Percentiles rank a stretch among this genome's conserved stretches.
phyloP scores from a whole-genome alignment of 2,888 invertebrate species.

The Meliscaeva auricollis region DNA sequence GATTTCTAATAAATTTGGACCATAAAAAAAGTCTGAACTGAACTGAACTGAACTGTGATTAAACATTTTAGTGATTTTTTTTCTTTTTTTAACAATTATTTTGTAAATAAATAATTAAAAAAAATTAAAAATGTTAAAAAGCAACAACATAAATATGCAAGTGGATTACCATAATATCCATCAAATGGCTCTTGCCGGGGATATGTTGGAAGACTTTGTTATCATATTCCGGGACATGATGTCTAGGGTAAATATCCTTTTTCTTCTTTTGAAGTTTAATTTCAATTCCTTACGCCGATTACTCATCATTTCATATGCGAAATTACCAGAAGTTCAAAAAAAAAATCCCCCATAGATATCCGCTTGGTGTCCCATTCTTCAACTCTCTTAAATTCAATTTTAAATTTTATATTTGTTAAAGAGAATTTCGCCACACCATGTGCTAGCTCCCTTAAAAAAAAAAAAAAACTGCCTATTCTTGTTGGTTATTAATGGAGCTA shows the following conservation, averaged over 20 bases:
- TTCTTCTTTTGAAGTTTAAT: background rate
- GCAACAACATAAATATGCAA: conserved; percentile 85
- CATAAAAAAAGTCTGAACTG: conserved; percentile 31
- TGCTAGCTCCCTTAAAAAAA: conserved; percentile 45
- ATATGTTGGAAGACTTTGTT: conserved; percentile 90
- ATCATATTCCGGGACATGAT: conserved; percentile 88
- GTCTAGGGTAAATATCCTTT: conserved; percentile 86
- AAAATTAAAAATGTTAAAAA: conserved; percentile 81
- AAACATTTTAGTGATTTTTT: conserved; percentile 64
- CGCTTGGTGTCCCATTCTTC: background rate
- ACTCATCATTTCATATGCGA: background rate
- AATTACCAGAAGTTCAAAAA: background rate
- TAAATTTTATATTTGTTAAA: conserved; percentile 1
- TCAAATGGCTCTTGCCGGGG: conserved; percentile 87
- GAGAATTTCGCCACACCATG: conserved; percentile 40
- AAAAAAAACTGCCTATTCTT: conserved; percentile 6
- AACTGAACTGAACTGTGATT: conserved; percentile 29
- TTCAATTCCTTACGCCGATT: conserved; percentile 4
- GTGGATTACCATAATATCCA: conserved; percentile 86
- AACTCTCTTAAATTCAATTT: conserved; percentile 16
- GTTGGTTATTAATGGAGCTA: conserved; percentile 31
- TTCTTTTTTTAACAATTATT: conserved; percentile 13
- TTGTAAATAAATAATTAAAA: conserved; percentile 51
- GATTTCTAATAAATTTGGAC: conserved; percentile 35
- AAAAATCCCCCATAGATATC: background rate